Evolutionary conservation across 1,140 invertebrate genomes (phyloP).

Genomic region (Drosophila micromelanica): DNA sequence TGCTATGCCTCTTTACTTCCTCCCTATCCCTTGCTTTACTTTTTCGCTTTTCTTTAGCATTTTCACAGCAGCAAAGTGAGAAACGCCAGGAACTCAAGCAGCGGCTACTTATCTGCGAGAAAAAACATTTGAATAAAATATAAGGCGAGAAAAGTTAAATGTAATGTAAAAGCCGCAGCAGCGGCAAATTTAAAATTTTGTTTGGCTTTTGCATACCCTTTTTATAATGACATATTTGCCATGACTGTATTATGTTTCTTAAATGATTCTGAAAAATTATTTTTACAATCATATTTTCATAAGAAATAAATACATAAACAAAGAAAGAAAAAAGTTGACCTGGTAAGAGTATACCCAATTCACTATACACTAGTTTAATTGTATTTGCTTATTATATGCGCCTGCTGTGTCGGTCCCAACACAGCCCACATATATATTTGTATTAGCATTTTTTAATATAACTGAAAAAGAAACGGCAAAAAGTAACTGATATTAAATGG

Average conservation of each 20-base stretch:
- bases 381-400: slow-evolving; percentile 8
- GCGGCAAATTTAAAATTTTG: slow-evolving; percentile 66
- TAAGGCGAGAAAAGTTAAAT: slow-evolving; percentile 79
- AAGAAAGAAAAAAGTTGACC: no score
- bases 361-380: not conserved
- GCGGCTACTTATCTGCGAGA: slow-evolving; percentile 62
- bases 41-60: slow-evolving; percentile 49
- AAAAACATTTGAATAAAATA: slow-evolving; percentile 78
- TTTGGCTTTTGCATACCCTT: slow-evolving; percentile 41
- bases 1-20: not conserved
- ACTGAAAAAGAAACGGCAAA: slow-evolving; percentile 26
- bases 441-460: slow-evolving; percentile 59
- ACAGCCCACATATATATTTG: slow-evolving; percentile 18
- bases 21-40: not conserved
- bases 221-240: slow-evolving; percentile 8
- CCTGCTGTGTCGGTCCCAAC: slow-evolving; percentile 15
- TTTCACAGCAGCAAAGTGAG: slow-evolving; percentile 75
- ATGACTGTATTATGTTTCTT: no score
- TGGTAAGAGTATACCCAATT: slow-evolving; percentile 25
- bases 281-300: no score
- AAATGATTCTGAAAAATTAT: no score
- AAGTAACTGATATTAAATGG: slow-evolving; percentile 25
- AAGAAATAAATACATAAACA: no score
- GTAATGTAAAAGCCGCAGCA: slow-evolving; percentile 75
- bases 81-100: slow-evolving; percentile 73